Base-by-base conservation (phyloP, 2,888 invertebrate genomes). In the Mesodorylaimus sp. region DNA sequence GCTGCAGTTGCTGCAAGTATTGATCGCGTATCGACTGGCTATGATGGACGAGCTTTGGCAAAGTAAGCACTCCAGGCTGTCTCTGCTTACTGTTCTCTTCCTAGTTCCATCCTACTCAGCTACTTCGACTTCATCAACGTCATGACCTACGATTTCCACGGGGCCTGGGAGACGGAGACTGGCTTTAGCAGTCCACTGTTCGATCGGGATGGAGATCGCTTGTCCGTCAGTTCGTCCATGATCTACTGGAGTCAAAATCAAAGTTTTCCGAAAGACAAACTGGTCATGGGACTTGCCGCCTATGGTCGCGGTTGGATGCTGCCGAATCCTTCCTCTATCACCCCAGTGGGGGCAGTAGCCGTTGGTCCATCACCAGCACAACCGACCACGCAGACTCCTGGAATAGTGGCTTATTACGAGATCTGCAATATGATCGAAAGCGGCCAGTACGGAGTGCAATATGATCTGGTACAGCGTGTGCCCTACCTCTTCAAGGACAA, bases 251-350 rank as follows among this genome's bases (percentile, higher is more conserved):
- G n/a, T n/a, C n/a, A n/a, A n/a, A n/a, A n/a, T n/a, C n/a, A 58
- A 43, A 61, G 62, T 28, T 58, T 62, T 59, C 62, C 62, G 23
- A 58, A 56, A 29, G 54, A 57, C 45, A 62, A 62, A 50, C 56
- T 62, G 44, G 52, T 60, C 19, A 46, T 62, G 23, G 63, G 63
- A 21, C 54, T 63, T 7, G 58, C 60, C 7, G 59, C 62, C 3
- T 63, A 63, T 47, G 62, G 61, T 43, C 53, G 63, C 45, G 61
- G 59, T 10, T 55, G 55, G 59, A 62, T 61, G 10, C 52, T 62
- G 41, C 55, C 41, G 5, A 24, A 53, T 39, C 38, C 56, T n/a
- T n/a, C n/a, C n/a, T n/a, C n/a, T n/a, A n/a, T n/a, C n/a, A n/a
- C n/a, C n/a, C n/a, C n/a, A n/a, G n/a, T n/a, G n/a, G n/a, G n/a